phyloP scores from a whole-genome alignment of 2,888 invertebrate genomes.

The Drosophila paracracens region DNA sequence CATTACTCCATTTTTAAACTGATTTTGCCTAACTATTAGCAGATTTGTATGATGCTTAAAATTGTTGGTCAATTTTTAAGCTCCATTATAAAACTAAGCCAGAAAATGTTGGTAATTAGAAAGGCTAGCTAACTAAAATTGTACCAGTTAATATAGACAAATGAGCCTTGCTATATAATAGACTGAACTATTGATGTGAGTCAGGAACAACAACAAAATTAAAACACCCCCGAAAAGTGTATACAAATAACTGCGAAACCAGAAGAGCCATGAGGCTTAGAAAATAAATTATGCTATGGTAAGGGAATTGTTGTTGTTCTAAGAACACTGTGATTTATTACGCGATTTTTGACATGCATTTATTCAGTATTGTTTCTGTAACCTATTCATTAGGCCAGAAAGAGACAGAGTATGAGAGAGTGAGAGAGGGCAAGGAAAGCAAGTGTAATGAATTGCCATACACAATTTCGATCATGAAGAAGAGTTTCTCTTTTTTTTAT shows the following conservation, averaged over 20 bases:
- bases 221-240: background rate
- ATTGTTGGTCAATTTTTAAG: background rate
- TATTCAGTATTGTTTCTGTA: slow-evolving; percentile 34
- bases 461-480: slow-evolving; percentile 19
- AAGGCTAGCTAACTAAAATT: background rate
- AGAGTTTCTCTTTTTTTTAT: slow-evolving; percentile 4
- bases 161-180: background rate
- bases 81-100: accelerated
- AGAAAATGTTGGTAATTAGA: background rate
- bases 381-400: background rate
- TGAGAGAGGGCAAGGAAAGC: background rate
- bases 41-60: background rate
- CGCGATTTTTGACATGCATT: slow-evolving; percentile 71
- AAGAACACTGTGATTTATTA: slow-evolving; percentile 67
- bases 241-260: slow-evolving; percentile 17
- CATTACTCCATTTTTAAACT: background rate
- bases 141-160: background rate
- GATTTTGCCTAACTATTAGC: background rate
- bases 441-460: slow-evolving; percentile 55
- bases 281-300: slow-evolving; percentile 67
- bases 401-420: background rate
- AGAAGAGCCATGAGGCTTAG: slow-evolving; percentile 53
- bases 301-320: slow-evolving; percentile 22
- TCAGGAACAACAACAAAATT: background rate
- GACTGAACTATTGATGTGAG: background rate